Evolutionary conservation across 2,888 invertebrate species (phyloP).

Genomic region (Pristionchus mayeri): DNA sequence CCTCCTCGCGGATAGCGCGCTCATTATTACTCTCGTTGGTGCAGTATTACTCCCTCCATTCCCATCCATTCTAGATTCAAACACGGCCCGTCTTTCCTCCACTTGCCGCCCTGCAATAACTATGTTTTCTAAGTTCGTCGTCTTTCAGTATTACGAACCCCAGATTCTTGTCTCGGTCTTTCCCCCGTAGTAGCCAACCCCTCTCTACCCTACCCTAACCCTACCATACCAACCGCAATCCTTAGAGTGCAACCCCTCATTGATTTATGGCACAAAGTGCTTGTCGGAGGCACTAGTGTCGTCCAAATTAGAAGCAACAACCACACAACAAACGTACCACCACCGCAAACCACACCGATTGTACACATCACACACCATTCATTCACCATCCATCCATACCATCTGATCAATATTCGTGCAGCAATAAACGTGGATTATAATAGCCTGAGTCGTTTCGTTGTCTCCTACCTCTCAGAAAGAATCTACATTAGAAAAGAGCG

Average conservation of each 20-base stretch:
- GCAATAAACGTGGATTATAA: slow-evolving; percentile 37
- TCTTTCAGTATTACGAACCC: slow-evolving; percentile 13
- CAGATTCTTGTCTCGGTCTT: slow-evolving; percentile 26
- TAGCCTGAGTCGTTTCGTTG: too few species aligned
- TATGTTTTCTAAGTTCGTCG: slow-evolving; percentile 8
- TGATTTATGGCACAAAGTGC: slow-evolving; percentile 37
- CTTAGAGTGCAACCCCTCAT: slow-evolving; percentile 19
- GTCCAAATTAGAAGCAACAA: background rate
- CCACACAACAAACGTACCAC: background rate
- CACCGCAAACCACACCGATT: background rate
- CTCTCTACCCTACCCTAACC: background rate
- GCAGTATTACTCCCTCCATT: background rate
- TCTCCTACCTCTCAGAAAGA: too few species aligned
- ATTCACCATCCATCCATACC: background rate
- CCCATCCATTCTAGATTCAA: slow-evolving; percentile 1
- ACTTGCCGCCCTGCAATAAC: background rate
- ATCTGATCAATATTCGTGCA: slow-evolving; percentile 26
- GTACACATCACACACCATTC: slow-evolving; percentile 10
- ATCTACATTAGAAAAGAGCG: too few species aligned
- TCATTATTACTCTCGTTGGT: slow-evolving; percentile 24
- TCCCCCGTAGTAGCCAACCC: background rate
- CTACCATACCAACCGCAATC: slow-evolving; percentile 4
- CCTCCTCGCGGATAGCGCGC: background rate
- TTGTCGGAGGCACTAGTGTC: slow-evolving; percentile 34
- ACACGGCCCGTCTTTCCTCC: background rate